Conservation (phyloP, 1,140 invertebrate genomes). For the Pseudachorutes palmiensis region DNA sequence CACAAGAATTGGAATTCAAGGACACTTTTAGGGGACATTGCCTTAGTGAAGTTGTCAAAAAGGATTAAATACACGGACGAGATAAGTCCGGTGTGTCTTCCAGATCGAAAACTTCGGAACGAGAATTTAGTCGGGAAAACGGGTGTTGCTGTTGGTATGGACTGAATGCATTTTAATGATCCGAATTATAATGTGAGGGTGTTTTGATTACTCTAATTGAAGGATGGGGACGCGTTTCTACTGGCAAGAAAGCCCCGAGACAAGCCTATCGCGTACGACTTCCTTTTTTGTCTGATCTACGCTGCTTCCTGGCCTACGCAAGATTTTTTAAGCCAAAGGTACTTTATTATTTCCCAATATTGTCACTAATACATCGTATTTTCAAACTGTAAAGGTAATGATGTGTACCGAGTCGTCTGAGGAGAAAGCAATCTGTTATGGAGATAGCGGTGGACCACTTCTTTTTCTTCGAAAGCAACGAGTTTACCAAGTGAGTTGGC, state of each 20-base stretch:
- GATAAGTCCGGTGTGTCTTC: conserved; percentile 32
- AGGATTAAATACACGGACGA: conserved; percentile 28
- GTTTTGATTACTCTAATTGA: not conserved
- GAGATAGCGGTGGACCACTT: conserved; percentile 30
- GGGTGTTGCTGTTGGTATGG: conserved; percentile 26
- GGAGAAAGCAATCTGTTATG: conserved; percentile 28
- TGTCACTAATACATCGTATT: no score
- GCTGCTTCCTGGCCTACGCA: not conserved
- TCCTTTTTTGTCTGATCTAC: conserved; percentile 27
- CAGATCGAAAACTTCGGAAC: conserved; percentile 17
- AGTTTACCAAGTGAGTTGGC: conserved; percentile 30
- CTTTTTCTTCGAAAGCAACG: conserved; percentile 30
- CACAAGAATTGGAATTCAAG: conserved; percentile 32
- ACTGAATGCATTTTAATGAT: not conserved
- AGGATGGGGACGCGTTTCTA: conserved; percentile 31
- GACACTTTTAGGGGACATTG: conserved; percentile 30
- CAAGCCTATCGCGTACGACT: conserved; percentile 28
- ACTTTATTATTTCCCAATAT: not conserved
- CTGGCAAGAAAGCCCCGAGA: conserved; percentile 26
- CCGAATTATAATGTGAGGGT: not conserved
- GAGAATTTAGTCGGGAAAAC: conserved; percentile 27
- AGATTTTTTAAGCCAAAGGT: not conserved
- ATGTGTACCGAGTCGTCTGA: conserved; percentile 33
- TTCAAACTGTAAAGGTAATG: no score
- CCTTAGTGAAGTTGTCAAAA: conserved; percentile 32